A percentile compares a stretch with the other conserved stretches of the same genome.
These are phyloP conservation scores for Leptinotarsa rubiginosa DNA, from an alignment of 2,888 invertebrate genomes.

Conservation along the genomic window DNA sequence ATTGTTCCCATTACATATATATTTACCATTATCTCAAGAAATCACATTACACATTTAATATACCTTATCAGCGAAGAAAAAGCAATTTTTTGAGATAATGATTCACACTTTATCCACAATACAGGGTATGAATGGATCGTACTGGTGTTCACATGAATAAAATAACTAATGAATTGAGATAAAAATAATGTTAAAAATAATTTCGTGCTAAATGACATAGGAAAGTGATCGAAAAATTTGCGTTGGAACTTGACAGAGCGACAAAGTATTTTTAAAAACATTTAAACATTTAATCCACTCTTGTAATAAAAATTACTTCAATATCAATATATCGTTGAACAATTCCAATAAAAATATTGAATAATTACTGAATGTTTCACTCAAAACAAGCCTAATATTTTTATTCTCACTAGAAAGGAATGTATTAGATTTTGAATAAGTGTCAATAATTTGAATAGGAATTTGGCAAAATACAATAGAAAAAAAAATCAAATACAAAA, in stretches of 20 bases:
- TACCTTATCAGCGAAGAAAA: background rate
- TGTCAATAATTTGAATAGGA: slow-evolving; percentile 17
- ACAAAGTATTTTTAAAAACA: slow-evolving; percentile 33
- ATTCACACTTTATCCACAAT: slow-evolving; percentile 26
- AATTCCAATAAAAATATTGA: slow-evolving; percentile 35
- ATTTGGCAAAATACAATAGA: no score
- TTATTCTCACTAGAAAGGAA: slow-evolving; percentile 52
- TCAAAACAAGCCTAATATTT: slow-evolving; percentile 40
- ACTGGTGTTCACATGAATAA: slow-evolving; percentile 26
- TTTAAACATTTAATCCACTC: slow-evolving; percentile 38
- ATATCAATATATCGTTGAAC: slow-evolving; percentile 30
- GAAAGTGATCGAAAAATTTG: slow-evolving; percentile 28
- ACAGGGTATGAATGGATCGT: slow-evolving; percentile 29
- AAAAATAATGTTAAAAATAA: slow-evolving; percentile 22
- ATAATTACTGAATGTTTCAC: slow-evolving; percentile 51
- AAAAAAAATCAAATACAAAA: background rate
- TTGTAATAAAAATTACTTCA: slow-evolving; percentile 29
- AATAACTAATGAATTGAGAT: slow-evolving; percentile 14
- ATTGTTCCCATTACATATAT: slow-evolving; percentile 37
- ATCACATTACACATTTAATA: background rate
- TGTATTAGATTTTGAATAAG: slow-evolving; percentile 42
- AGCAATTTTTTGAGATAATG: slow-evolving; percentile 27
- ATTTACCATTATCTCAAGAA: slow-evolving; percentile 31
- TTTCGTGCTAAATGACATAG: slow-evolving; percentile 32
- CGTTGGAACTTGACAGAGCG: slow-evolving; percentile 30